Evolutionary conservation across 2,888 invertebrate genomes (phyloP), one percentile per base, ranked within the genome.

Genomic region (Cephus sareptanus): DNA sequence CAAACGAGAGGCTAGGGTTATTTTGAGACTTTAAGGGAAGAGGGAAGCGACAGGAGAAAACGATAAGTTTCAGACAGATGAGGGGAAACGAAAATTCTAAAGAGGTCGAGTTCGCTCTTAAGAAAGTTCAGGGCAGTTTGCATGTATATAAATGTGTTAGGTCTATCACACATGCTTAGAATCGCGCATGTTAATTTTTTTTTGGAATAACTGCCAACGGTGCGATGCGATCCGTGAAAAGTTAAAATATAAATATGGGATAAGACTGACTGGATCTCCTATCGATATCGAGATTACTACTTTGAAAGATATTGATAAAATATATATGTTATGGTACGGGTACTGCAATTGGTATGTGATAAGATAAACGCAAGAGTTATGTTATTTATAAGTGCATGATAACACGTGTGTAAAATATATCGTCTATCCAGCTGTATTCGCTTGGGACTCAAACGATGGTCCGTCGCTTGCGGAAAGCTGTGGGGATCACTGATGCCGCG

Each of bases 1-100:
- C 86, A 85, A 86, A 84, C 85, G 83, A 85, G 83, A 78, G 84
- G 71, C 80, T 76, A 23, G 76, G 83, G 86, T 82, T 86, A 86
- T 86, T 86, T 86, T 83, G 82, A 85, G 86, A 83, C 79, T 15
- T 56, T 37, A 75, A 75, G 75, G 75, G 77, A 73, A 37, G 70
- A 71, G 23, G 2, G 56, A 56, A 56, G 2, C 9, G 23, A 56
- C 56, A 23, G 23, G 56, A 56, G 23, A 56, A 56, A 56, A 56
- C 9, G 23, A 56, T 6, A 9, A 56, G 56, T 56, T 56, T 56
- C 6, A 23, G 56, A 56, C 2, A 9, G 23, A 56, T 9, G 56
- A 56, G 56, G 23, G 56, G 56, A 56, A 74, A 35, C 68, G 77
- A 74, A 56, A 56, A 56, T 56, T 56, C 56, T 23, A 75, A 75